Evolutionary conservation across 2,888 invertebrate genomes (phyloP).

Genomic region (Euproctis similis): DNA sequence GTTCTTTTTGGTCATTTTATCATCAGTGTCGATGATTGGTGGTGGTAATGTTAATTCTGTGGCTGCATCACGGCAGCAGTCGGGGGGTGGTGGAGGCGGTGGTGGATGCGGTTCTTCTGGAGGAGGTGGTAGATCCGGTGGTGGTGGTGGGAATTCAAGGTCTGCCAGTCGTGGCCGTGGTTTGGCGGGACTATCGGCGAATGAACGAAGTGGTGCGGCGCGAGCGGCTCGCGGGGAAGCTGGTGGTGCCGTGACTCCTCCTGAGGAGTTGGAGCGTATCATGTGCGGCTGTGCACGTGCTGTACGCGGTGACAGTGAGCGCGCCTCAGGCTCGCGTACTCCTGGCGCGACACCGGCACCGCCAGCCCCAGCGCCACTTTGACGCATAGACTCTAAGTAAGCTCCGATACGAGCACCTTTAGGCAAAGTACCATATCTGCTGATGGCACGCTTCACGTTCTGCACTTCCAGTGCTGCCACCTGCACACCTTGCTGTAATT

Average conservation of each 20-base stretch:
- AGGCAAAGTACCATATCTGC: slow-evolving; percentile 96
- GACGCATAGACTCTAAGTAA: slow-evolving; percentile 93
- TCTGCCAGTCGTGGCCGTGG: slow-evolving; percentile 86
- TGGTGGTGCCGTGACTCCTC: slow-evolving; percentile 81
- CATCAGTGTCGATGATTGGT: slow-evolving; percentile 50
- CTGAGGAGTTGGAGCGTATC: slow-evolving; percentile 92
- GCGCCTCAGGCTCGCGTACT: slow-evolving; percentile 37
- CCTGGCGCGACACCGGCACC: slow-evolving; percentile 64
- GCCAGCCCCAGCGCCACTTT: slow-evolving; percentile 71
- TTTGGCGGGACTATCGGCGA: slow-evolving; percentile 82
- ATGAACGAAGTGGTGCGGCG: slow-evolving; percentile 66
- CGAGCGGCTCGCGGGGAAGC: slow-evolving; percentile 57
- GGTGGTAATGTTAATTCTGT: too few relatives aligned
- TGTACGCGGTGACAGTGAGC: slow-evolving; percentile 80
- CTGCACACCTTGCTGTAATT: slow-evolving; percentile 76
- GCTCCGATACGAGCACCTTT: slow-evolving; percentile 98
- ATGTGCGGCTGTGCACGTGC: slow-evolving; percentile 85
- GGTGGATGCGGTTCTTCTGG: slow-evolving; percentile 77
- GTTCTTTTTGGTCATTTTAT: slow-evolving; percentile 54
- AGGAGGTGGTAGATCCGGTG: slow-evolving; percentile 86
- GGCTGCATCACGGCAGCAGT: slow-evolving; percentile 43
- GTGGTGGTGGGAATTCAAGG: slow-evolving; percentile 91
- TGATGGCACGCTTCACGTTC: slow-evolving; percentile 95
- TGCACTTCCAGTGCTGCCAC: slow-evolving; percentile 96
- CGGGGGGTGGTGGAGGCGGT: slow-evolving; percentile 70